Conservation (phyloP, 2,888 invertebrate genomes). For the Nephrotoma appendiculata region DNA sequence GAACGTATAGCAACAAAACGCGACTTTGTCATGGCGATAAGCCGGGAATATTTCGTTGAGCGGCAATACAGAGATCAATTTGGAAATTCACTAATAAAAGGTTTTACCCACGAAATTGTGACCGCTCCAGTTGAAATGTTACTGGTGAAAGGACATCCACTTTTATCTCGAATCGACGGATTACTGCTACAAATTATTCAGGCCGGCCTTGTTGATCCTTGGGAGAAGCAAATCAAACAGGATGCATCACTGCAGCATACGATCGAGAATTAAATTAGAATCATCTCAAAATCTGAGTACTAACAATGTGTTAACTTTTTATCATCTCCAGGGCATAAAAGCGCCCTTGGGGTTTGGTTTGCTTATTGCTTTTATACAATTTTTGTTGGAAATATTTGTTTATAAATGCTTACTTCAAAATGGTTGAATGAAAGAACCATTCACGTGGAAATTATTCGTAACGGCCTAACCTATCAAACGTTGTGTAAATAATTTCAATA, state of each 20-base stretch:
- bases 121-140: conserved; percentile 3
- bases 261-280: neutral
- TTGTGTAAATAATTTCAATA: too few relatives aligned
- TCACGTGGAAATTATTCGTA: too few relatives aligned
- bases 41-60: neutral
- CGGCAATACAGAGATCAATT: neutral
- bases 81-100: neutral
- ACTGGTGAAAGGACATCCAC: neutral
- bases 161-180: neutral
- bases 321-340: neutral
- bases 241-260: neutral
- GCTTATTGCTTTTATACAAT: neutral
- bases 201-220: neutral
- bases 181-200: neutral
- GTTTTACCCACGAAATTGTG: neutral
- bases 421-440: too few relatives aligned
- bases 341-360: neutral
- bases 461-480: too few relatives aligned
- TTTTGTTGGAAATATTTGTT: neutral
- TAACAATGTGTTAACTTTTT: neutral
- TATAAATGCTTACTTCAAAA: neutral
- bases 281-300: neutral
- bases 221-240: neutral
- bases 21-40: neutral
- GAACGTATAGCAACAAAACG: neutral